Conservation (phyloP, 2,797 vertebrate species). For the Esox masquinongy region DNA sequence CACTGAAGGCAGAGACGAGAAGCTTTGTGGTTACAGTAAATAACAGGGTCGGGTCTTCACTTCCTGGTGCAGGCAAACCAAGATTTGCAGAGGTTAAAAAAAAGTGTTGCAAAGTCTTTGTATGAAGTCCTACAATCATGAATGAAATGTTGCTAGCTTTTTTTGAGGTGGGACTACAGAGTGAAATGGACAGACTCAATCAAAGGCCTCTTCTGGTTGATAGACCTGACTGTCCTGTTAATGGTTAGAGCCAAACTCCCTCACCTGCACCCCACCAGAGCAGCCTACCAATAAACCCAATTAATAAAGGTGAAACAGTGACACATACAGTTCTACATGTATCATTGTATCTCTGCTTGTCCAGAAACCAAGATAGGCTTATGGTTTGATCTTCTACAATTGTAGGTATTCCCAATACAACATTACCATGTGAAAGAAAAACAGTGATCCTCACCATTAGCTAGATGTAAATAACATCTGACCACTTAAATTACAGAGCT, state of each 20-base stretch:
- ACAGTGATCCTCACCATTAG: neutral
- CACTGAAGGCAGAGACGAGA: conserved; percentile 22
- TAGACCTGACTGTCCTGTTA: neutral
- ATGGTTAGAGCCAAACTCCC: neutral
- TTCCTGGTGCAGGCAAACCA: conserved; percentile 61
- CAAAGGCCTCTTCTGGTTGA: neutral
- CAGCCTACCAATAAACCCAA: neutral
- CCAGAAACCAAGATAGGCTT: neutral
- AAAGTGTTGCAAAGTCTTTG: conserved; percentile 42
- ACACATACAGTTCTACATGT: neutral
- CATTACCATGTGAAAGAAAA: neutral
- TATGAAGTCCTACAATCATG: neutral
- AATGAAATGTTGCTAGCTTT: neutral
- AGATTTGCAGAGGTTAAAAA: conserved; percentile 52
- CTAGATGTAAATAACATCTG: neutral
- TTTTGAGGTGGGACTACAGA: neutral
- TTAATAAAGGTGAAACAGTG: neutral
- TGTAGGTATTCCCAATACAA: neutral
- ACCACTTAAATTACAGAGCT: neutral
- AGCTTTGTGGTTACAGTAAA: conserved; percentile 57
- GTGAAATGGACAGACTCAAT: neutral
- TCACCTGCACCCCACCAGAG: neutral
- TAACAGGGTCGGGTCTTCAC: conserved; percentile 46
- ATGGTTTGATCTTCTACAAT: neutral
- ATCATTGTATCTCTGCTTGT: neutral